phyloP scores from a whole-genome alignment of 2,888 invertebrate species.

The Temnothorax unifasciatus region DNA sequence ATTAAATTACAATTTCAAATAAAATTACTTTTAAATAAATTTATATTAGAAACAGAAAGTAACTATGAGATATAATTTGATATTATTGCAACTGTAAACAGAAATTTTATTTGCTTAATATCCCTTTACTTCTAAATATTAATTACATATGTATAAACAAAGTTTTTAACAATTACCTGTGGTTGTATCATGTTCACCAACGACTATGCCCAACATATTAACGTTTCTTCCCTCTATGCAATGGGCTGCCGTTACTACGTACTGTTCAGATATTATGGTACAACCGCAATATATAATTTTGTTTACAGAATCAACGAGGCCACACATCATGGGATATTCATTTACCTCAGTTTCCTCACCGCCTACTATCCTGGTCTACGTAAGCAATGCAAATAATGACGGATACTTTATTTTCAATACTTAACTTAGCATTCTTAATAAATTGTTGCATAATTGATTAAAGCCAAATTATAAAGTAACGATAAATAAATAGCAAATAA shows the following conservation, averaged over 20 bases:
- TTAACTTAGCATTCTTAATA: neutral
- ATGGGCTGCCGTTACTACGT: neutral
- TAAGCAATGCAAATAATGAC: neutral
- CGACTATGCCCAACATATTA: neutral
- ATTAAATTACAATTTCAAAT: too few species aligned
- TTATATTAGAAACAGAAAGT: neutral
- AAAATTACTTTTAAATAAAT: neutral
- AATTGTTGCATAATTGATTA: neutral
- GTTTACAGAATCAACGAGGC: neutral
- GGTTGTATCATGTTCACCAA: conserved; percentile 75
- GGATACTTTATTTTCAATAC: neutral
- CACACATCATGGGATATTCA: conserved; percentile 29
- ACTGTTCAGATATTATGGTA: neutral
- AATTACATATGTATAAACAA: neutral
- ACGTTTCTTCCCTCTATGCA: accelerated
- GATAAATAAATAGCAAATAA: conserved; percentile 5
- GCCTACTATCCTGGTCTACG: conserved; percentile 86
- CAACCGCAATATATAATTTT: neutral
- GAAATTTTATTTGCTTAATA: neutral
- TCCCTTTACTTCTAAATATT: neutral
- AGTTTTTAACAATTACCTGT: conserved; percentile 49
- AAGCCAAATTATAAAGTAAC: neutral
- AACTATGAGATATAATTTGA: neutral
- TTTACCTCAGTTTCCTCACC: conserved; percentile 80
- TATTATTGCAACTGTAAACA: neutral